Percentiles rank a stretch among this genome's conserved stretches.
phyloP scores from a whole-genome alignment of 2,797 vertebrate genomes.

The Scolopax bukidnonensis region DNA sequence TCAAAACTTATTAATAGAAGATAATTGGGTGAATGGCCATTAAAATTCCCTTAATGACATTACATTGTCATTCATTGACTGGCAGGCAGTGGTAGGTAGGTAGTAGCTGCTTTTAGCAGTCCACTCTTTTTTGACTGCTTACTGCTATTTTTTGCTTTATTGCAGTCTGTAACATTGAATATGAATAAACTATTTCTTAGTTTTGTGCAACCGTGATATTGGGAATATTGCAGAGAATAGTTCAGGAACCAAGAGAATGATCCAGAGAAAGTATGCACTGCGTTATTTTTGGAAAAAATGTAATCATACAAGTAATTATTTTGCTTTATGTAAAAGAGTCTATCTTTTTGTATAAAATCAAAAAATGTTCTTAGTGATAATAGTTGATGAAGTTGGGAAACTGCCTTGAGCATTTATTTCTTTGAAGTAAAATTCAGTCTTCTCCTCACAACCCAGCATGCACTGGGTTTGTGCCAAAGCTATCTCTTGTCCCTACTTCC shows the following conservation, averaged over 20 bases:
- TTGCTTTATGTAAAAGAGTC: not conserved
- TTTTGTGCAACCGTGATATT: not conserved
- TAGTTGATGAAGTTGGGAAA: not conserved
- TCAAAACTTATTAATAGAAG: not conserved
- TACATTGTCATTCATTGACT: not conserved
- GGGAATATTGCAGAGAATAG: conserved; percentile 30
- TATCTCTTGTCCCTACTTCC: not conserved
- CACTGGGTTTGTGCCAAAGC: not conserved
- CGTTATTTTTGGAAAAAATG: conserved; percentile 63
- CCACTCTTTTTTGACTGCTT: not conserved
- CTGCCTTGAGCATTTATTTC: not conserved
- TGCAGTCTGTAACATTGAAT: not conserved
- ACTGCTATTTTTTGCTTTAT: not conserved
- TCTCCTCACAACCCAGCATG: not conserved
- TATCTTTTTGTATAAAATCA: not conserved
- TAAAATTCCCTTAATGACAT: not conserved
- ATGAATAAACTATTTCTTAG: conserved; percentile 38
- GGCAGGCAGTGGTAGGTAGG: not conserved
- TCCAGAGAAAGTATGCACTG: conserved; percentile 6
- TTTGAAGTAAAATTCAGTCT: not conserved
- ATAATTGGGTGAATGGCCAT: not conserved
- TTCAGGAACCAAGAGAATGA: conserved; percentile 39
- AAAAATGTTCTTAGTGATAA: not conserved
- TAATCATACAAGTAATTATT: conserved; percentile 30
- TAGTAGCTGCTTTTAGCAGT: not conserved